These are phyloP conservation scores for Amblyornis subalaris DNA, from an alignment of 2,113 vertebrate genomes.

Conservation along the genomic window DNA sequence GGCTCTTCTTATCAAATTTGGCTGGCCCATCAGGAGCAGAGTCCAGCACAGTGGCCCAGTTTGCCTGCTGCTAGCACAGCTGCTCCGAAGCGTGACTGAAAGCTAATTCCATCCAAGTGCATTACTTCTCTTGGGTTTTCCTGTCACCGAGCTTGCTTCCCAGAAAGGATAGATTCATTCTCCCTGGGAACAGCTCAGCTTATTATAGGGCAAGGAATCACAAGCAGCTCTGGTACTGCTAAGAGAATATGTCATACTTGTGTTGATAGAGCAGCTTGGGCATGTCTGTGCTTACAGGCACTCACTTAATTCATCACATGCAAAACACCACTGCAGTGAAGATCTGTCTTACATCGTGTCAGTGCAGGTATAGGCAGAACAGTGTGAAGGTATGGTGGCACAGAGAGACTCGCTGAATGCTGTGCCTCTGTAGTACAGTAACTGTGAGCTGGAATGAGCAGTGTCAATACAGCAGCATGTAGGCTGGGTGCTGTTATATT, in stretches of 20 bases:
- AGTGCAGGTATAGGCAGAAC: neutral
- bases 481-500: neutral
- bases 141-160: neutral
- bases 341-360: neutral
- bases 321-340: neutral
- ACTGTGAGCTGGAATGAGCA: neutral
- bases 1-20: neutral
- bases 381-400: neutral
- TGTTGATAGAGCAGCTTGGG: neutral
- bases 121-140: constrained; percentile 33
- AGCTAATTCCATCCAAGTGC: constrained; percentile 48
- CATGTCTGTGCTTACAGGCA: constrained; percentile 4
- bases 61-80: constrained; percentile 27
- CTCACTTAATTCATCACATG: neutral
- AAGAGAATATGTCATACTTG: constrained; percentile 5
- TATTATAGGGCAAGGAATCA: constrained; percentile 58
- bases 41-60: neutral
- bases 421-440: neutral
- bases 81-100: constrained; percentile 43
- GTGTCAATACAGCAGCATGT: neutral
- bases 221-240: constrained; percentile 36
- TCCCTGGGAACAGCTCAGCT: constrained; percentile 54
- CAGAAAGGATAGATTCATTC: constrained; percentile 47
- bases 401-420: neutral
- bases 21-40: neutral